Evolutionary conservation across 1,140 invertebrate species (phyloP), one percentile per base, ranked within the genome.

Genomic region (Leptopilina boulardi): DNA sequence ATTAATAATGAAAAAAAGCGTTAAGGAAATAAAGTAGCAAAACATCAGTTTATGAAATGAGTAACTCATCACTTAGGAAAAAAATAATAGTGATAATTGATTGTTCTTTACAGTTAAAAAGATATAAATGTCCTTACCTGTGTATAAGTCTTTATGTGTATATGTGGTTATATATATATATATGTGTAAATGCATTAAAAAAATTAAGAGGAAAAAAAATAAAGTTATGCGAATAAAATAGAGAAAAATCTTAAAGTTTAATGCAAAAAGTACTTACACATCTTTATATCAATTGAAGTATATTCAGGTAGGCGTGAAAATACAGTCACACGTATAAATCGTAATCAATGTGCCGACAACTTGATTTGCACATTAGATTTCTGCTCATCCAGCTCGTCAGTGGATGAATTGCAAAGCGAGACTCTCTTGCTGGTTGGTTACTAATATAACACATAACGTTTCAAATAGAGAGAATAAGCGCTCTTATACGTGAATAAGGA

Each of bases 341-440:
- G 59, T 66, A 30, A 66, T 66, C 59, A 66, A 66, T 66, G 59
- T 66, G 59, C 15, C 26, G 59, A 66, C 59, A 66, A 30, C 15
- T 66, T 66, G 59, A 66, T 66, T 66, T 66, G 59, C 59, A 66
- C 59, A 66, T 66, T 34, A 66, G 59, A 15, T 66, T 66, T 30
- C 26, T 66, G 59, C 26, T 66, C 59, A 66, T 66, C 59, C 5
- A 34, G 26, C 59, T 66, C 59, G 59, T 30, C 59, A 66, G 13
- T 66, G 59, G 26, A 66, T 66, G 59, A 66, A 30, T 66, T 66
- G 59, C 11, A 13, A 23, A 59, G 21, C 23, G 59, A 66, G 59
- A 34, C 26, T 66, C 11, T 23, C 59, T 66, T 30, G 59, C n/a
- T 21, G 18, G 26, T 38, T 59, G 54, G 26, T 38, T 59, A 19